Evolutionary conservation across 2,888 invertebrate species (phyloP), one percentile per base, ranked within the genome.

Genomic region (Coenonympha arcania): DNA sequence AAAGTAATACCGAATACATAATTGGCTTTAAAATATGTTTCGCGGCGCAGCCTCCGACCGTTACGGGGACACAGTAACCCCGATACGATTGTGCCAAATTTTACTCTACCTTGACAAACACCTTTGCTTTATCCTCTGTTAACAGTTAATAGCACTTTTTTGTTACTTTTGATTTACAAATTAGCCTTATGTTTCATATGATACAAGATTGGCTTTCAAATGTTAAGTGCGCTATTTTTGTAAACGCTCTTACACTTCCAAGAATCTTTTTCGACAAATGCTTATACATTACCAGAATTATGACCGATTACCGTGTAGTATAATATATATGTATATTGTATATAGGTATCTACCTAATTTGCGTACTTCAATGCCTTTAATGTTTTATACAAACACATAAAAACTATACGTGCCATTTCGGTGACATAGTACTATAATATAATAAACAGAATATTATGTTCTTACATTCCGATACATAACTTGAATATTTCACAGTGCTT

Each of bases 21-120:
- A 39, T 9, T 39, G 24, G n/a, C n/a, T 15, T 22, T 43, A 1
- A 15, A 22, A 8, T n/a, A n/a, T 13, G 13, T 20, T 31, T 43
- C n/a, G 43, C 43, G 41, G 57, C 70, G 55, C 77, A 71, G 68
- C 57, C 68, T 75, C 68, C 64, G 71, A 76, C 83, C 79, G 80
- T 80, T 82, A 81, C 64, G 59, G 59, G 66, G 69, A 70, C 83
- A 80, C 57, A 79, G 76, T 84, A 74, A 81, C 84, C 80, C 62
- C 77, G 76, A 76, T 81, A 70, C 67, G 65, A 62, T 61, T 62
- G 62, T 67, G 61, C 65, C 56, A 67, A 70, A 68, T 70, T 49
- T 55, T 52, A 45, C 43, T 43, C 41, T 42, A 46, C 42, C 48
- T 53, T 52, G 55, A 57, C 47, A 51, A 45, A 50, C 43, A 26